Percentiles rank a stretch among this genome's conserved stretches.
These are phyloP conservation scores for Falcunculus frontatus DNA, from an alignment of 2,113 vertebrate species.

Conservation along the genomic window DNA sequence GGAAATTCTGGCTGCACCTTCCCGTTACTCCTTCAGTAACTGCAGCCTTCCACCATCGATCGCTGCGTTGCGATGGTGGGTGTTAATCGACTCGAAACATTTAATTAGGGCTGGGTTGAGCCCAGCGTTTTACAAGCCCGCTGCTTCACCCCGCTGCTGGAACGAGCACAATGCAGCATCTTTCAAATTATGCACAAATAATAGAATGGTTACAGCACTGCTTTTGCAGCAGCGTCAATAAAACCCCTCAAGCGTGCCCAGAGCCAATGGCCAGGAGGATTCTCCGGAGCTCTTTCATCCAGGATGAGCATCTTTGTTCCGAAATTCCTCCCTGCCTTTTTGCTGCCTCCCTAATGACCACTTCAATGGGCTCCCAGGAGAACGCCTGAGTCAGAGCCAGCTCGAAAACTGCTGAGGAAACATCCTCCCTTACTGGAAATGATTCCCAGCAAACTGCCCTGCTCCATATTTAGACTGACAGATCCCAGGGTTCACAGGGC, in stretches of 20 bases:
- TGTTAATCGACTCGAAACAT: constrained; percentile 4
- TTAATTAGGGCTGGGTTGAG: constrained; percentile 39
- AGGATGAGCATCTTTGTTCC: constrained; percentile 68
- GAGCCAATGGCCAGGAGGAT: constrained; percentile 58
- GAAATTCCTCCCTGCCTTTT: constrained; percentile 79
- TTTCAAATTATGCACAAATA: constrained; percentile 3
- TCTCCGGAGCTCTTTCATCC: constrained; percentile 65
- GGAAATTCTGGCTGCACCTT: neutral
- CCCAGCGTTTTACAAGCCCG: neutral
- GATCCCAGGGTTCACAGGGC: constrained; percentile 32
- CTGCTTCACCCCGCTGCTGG: constrained; percentile 15
- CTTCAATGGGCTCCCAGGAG: constrained; percentile 76
- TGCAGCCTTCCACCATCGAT: neutral
- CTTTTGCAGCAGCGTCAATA: constrained; percentile 54
- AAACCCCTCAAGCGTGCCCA: constrained; percentile 35
- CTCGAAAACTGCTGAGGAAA: constrained; percentile 79
- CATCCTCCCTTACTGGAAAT: constrained; percentile 85
- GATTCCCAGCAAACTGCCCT: constrained; percentile 72
- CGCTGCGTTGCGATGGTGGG: neutral
- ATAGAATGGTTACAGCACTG: constrained; percentile 4
- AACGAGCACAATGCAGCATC: constrained; percentile 16
- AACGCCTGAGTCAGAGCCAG: constrained; percentile 77
- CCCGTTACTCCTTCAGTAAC: neutral
- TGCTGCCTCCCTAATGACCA: constrained; percentile 79
- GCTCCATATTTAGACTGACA: constrained; percentile 72